These are phyloP conservation scores for Alexandromys fortis DNA, from an alignment of 2,113 vertebrate genomes.

Conservation along the genomic window DNA sequence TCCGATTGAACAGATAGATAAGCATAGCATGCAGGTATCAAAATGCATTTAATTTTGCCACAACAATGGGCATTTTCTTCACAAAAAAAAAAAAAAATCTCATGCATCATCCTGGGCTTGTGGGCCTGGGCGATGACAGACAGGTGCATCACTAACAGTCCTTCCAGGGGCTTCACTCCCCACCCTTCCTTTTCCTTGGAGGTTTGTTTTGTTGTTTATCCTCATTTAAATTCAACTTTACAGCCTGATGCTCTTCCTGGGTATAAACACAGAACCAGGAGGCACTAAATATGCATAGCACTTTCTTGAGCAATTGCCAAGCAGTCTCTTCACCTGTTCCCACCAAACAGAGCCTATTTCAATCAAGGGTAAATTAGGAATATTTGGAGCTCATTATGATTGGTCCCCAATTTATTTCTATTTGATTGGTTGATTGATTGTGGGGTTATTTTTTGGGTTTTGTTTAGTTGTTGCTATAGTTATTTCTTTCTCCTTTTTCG, in stretches of 20 bases:
- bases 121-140: constrained; percentile 80
- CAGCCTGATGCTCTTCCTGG: constrained; percentile 37
- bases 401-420: background rate
- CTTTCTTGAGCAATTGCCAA: constrained; percentile 54
- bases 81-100: constrained; percentile 76
- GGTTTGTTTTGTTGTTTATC: constrained; percentile 79
- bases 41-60: constrained; percentile 88
- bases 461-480: background rate
- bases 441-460: background rate
- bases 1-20: constrained; percentile 88
- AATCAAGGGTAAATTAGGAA: constrained; percentile 18
- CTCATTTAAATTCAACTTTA: constrained; percentile 79
- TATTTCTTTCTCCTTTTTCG: constrained; percentile 8
- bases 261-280: background rate
- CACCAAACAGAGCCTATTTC: background rate
- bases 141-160: constrained; percentile 83
- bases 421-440: background rate
- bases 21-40: constrained; percentile 84
- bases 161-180: constrained; percentile 1
- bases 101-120: constrained; percentile 81
- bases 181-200: constrained; percentile 22
- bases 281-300: constrained; percentile 18
- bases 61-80: constrained; percentile 85
- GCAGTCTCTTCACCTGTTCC: constrained; percentile 40
- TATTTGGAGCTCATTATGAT: background rate